Evolutionary conservation across 2,888 invertebrate species (phyloP), one percentile per base, ranked within the genome.

Genomic region (Chrysolina oricalcia): DNA sequence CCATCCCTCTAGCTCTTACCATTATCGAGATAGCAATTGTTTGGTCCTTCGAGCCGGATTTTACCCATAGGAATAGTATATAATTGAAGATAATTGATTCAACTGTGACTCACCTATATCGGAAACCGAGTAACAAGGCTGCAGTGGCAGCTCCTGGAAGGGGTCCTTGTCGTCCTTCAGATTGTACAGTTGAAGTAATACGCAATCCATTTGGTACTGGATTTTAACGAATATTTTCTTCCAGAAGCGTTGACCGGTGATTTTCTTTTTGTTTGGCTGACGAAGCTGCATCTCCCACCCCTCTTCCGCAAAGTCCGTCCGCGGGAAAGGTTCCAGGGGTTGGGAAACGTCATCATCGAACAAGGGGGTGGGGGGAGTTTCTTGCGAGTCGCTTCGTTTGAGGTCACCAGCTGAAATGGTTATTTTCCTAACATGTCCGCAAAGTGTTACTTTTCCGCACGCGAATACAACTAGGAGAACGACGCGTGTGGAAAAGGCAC

Each of bases 221-320:
- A 99, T 87, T 74, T 94, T 93, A 8, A 98, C 95, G 87, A 94
- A 97, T 73, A 98, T 95, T 88, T 98, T 97, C 90, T 99, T 99
- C 99, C 99, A 99, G 89, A 97, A 92, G 91, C 94, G 91, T 87
- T 97, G 97, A 0, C 96, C 97, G 0, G 97, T 97, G 77, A 97
- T 96, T 88, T 97, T 98, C 91, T 98, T 98, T 88, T 98, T 98
- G 87, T 97, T 97, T 1, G 98, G 98, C 87, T 98, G 98, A 1
- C 99, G 92, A 70, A 98, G 90, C 82, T 98, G 96, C 95, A 99
- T 95, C 86, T 98, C 98, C 98, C 98, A 99, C 35, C 98, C 98
- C 27, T 96, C 94, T 0, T 94, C 97, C 0, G 89, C 87, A 86
- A 93, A 95, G 78, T 91, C 91, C 41, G 93, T 92, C 65, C 97